Base-by-base conservation (phyloP, 2,888 invertebrate genomes). In the Parapristionchus giblindavisi region DNA sequence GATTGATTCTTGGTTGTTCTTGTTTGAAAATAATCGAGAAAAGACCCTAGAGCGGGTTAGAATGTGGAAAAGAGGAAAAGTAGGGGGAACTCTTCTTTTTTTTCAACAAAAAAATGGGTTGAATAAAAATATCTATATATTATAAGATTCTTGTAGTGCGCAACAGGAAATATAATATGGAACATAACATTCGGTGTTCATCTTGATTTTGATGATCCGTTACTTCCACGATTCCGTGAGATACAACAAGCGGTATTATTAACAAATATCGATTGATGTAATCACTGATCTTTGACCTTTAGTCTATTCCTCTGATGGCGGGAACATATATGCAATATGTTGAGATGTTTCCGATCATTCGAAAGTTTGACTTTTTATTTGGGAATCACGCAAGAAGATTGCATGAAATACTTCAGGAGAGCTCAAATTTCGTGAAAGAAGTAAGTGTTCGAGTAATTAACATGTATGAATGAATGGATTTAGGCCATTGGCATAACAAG, bases 191-290 rank as follows among this genome's bases (percentile, higher is more conserved):
- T 63, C 40, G 40, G 63, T 0, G 11, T 63, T 40, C 38, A 38
- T 8, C 63, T 63, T 5, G 63, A 63, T 1, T 63, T 63, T 27
- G 63, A 63, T 2, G n/a, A 63, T 24, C 63, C 63, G 8, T 8
- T 36, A 14, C 17, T 36, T 1, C 14, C 34, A 21, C 5, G 24
- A 36, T 63, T 63, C 63, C 29, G 40, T 4, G 21, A 40, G 40
- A 24, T 40, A 11, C 36, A 36, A 40, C 38, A 63, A 21, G 40
- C 21, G 40, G 63, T 63, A 1, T n/a, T n/a, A n/a, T n/a, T n/a
- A n/a, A n/a, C n/a, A n/a, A n/a, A n/a, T n/a, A n/a, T n/a, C n/a
- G n/a, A n/a, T n/a, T n/a, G n/a, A n/a, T n/a, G n/a, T n/a, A n/a
- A n/a, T n/a, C n/a, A n/a, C n/a, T n/a, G n/a, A n/a, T n/a, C n/a